Conservation (phyloP, 2,888 invertebrate genomes). For the Gortyna flavago region DNA sequence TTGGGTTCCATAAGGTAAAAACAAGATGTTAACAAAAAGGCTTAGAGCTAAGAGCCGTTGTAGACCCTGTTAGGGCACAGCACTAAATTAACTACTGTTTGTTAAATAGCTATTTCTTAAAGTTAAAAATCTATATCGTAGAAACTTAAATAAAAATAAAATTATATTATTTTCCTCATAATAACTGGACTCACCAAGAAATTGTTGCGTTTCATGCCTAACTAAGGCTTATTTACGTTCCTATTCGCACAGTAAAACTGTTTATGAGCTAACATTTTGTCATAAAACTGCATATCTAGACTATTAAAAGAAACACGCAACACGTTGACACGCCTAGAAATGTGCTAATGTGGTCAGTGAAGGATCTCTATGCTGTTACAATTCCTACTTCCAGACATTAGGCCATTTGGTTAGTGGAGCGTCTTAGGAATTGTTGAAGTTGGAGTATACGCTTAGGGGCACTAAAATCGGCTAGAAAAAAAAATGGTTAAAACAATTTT, state of each 20-base stretch:
- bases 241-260: slow-evolving; percentile 64
- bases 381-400: background rate
- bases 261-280: slow-evolving; percentile 70
- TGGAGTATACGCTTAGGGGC: background rate
- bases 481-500: too few species aligned
- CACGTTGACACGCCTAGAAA: slow-evolving; percentile 50
- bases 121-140: too few species aligned
- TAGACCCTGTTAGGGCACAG: too few species aligned
- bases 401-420: background rate
- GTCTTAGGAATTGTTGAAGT: background rate
- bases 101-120: too few species aligned
- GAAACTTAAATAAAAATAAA: too few species aligned
- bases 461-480: background rate
- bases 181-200: slow-evolving; percentile 2
- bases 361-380: background rate
- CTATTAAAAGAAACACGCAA: slow-evolving; percentile 71
- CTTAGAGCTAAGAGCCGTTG: too few species aligned
- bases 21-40: too few species aligned
- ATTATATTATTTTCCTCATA: background rate
- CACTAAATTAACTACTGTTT: too few species aligned
- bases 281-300: slow-evolving; percentile 74
- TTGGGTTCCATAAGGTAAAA: too few species aligned
- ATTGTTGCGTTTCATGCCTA: slow-evolving; percentile 14
- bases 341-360: background rate
- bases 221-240: slow-evolving; percentile 32